Conservation (phyloP, 2,888 invertebrate genomes). For the Acheta domesticus region DNA sequence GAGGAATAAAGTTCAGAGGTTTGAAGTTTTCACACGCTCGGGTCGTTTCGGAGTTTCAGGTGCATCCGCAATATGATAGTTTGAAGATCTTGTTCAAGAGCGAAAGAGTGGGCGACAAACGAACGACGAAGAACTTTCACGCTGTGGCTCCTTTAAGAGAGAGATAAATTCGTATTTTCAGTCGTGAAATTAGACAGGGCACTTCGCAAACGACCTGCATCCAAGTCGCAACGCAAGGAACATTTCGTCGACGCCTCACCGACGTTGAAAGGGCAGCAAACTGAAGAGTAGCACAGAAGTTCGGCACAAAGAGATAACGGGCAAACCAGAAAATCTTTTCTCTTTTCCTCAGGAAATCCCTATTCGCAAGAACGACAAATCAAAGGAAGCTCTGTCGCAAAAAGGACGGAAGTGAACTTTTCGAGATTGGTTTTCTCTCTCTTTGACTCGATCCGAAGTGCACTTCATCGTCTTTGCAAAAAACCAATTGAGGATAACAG, state of each 20-base stretch:
- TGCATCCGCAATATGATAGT: too few relatives aligned
- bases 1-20: too few relatives aligned
- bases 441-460: background rate
- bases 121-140: too few relatives aligned
- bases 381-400: background rate
- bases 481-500: background rate
- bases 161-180: too few relatives aligned
- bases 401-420: background rate
- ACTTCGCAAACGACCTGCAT: too few relatives aligned
- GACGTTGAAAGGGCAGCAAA: background rate
- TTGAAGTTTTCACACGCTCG: too few relatives aligned
- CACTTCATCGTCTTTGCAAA: background rate
- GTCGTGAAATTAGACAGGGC: too few relatives aligned
- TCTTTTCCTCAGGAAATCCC: background rate
- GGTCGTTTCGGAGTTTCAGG: too few relatives aligned
- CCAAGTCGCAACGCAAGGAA: background rate
- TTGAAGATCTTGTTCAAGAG: too few relatives aligned
- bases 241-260: background rate
- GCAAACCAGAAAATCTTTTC: background rate
- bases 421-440: background rate
- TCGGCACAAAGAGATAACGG: background rate
- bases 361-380: background rate
- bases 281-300: background rate
- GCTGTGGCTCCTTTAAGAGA: too few relatives aligned
- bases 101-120: too few relatives aligned